Base-by-base conservation (phyloP, 2,888 invertebrate genomes). In the Charanyca ferruginea region DNA sequence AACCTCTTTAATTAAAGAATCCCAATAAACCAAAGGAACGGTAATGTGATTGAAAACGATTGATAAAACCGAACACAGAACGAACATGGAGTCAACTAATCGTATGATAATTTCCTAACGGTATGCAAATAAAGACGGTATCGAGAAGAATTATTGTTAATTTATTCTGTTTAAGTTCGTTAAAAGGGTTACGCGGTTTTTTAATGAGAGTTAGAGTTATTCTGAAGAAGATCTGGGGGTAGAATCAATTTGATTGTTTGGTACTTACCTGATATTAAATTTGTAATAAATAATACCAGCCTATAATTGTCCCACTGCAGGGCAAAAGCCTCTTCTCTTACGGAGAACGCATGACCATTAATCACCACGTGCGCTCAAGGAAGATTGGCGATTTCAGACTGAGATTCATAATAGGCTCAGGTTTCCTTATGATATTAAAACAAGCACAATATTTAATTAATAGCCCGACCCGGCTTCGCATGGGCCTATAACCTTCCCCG, bases 81-180 rank as follows among this genome's bases (percentile, higher is more conserved):
- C 41, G 42, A 76, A 66, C 78, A 77, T 54, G 57, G 55, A 47
- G 13, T 7, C 6, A 58, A 65, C 65, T 69, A 76, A 69, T 83
- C 68, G 57, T 76, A 80, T 82, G 80, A 54, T 76, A 82, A 82
- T 80, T 70, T 73, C 57, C 35, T 77, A 77, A 83, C 82, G 76
- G 82, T 82, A 81, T 77, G 81, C 66, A 77, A 80, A 81, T 51
- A 52, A 44, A 44, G 58, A 44, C 54, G 54, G 62, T 35, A 60
- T 65, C 45, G 65, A 66, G 42, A 47, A 66, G 75, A 75, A 64
- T 75, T 68, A 75, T 71, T 60, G 66, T 62, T 79, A 79, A 79
- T 82, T 82, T 73, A 78, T 68, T 62, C 76, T 3, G 22, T 41
- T 60, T 55, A 41, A 47, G 22, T 49, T 63, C 57, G 20, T 52